These are phyloP conservation scores for Dascillus cervinus DNA, from an alignment of 2,888 invertebrate species.

Conservation along the genomic window DNA sequence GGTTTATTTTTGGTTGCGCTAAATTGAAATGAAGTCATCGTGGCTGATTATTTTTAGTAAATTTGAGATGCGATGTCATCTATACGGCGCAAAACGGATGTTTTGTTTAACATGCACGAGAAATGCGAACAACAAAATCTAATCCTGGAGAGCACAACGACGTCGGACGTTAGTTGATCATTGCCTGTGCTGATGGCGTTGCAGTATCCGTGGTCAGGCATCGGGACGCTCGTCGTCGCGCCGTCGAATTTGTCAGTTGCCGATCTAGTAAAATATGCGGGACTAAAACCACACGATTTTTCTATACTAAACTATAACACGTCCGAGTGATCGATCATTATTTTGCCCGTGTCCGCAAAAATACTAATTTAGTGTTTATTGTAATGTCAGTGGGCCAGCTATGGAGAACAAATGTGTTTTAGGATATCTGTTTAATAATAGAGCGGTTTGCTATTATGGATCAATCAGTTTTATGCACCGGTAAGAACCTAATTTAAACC, in stretches of 20 bases:
- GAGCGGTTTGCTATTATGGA: slow-evolving; percentile 32
- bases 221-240: slow-evolving; percentile 29
- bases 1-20: too few relatives aligned
- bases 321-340: slow-evolving; percentile 22
- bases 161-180: slow-evolving; percentile 11
- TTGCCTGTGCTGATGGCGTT: slow-evolving; percentile 29
- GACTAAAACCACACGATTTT: slow-evolving; percentile 25
- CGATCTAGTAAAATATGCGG: slow-evolving; percentile 29
- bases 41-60: slow-evolving; percentile 15
- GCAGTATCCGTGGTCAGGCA: slow-evolving; percentile 21
- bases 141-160: slow-evolving; percentile 14
- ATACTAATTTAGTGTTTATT: slow-evolving; percentile 20
- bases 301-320: slow-evolving; percentile 18
- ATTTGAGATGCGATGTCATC: slow-evolving; percentile 11
- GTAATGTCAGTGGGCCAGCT: slow-evolving; percentile 33
- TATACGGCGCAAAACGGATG: slow-evolving; percentile 14
- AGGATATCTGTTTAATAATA: slow-evolving; percentile 22
- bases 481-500: slow-evolving; percentile 25
- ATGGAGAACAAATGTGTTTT: slow-evolving; percentile 30
- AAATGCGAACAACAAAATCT: slow-evolving; percentile 13
- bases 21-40: slow-evolving; percentile 8
- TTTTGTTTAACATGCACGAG: slow-evolving; percentile 13
- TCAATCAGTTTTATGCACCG: slow-evolving; percentile 35
- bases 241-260: slow-evolving; percentile 29
- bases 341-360: slow-evolving; percentile 20